A percentile compares a stretch with the other conserved stretches of the same genome.
phyloP scores from a whole-genome alignment of 2,113 vertebrate species.

The Galeopterus variegatus region DNA sequence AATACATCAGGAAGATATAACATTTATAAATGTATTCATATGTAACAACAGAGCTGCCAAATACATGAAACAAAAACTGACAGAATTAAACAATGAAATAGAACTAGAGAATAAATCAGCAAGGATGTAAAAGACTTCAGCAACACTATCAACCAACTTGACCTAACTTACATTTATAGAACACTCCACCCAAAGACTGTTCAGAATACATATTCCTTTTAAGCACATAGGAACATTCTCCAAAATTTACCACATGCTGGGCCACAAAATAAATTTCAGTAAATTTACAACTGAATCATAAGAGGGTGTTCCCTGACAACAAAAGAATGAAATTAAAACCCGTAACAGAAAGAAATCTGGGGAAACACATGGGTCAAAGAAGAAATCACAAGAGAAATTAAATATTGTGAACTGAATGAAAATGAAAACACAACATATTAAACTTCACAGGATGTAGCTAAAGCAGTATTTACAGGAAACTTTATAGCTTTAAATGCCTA shows the following conservation, averaged over 20 bases:
- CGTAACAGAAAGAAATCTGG: neutral
- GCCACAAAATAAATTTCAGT: slow-evolving; percentile 58
- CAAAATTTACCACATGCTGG: slow-evolving; percentile 3
- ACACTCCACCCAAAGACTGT: neutral
- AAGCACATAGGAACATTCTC: neutral
- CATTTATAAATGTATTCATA: slow-evolving; percentile 27
- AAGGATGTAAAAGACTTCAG: neutral
- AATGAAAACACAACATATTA: slow-evolving; percentile 30
- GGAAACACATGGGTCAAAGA: slow-evolving; percentile 34
- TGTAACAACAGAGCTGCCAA: slow-evolving; percentile 5
- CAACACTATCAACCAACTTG: neutral
- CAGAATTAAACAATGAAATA: neutral
- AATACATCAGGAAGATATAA: neutral
- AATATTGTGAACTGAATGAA: slow-evolving; percentile 54
- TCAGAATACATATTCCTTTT: neutral
- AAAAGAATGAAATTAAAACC: slow-evolving; percentile 42
- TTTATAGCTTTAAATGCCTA: neutral
- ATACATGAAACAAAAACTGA: neutral
- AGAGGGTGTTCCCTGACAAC: neutral
- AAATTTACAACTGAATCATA: slow-evolving; percentile 32
- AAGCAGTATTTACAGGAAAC: neutral
- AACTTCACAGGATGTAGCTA: neutral
- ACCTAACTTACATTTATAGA: slow-evolving; percentile 50
- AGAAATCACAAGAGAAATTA: slow-evolving; percentile 35
- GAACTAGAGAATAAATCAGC: neutral